Conservation (phyloP, 2,113 vertebrate species). For the Saccopteryx bilineata region DNA sequence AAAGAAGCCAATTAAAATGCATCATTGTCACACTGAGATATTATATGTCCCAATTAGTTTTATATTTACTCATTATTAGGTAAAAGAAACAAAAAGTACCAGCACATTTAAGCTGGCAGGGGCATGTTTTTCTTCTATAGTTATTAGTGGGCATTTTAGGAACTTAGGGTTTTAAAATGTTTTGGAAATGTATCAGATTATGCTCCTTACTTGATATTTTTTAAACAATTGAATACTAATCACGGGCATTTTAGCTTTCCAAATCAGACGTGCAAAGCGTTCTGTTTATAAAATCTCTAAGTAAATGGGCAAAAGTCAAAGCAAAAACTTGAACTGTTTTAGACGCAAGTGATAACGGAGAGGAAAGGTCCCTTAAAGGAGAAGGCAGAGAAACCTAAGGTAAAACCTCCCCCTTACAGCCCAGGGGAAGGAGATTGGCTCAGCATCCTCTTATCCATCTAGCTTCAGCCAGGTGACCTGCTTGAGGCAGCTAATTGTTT, state of each 20-base stretch:
- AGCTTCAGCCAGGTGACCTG: not conserved
- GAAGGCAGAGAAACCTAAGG: not conserved
- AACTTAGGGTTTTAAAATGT: conserved; percentile 72
- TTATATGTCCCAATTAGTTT: not conserved
- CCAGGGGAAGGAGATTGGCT: not conserved
- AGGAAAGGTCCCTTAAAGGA: not conserved
- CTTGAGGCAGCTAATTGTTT: not conserved
- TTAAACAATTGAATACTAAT: not conserved
- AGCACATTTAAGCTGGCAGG: conserved; percentile 44
- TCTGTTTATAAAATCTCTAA: not conserved
- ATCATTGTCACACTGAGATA: conserved; percentile 35
- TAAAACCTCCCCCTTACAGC: not conserved
- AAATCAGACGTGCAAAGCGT: not conserved
- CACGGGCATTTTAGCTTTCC: not conserved
- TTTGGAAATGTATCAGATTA: conserved; percentile 56
- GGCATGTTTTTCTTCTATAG: conserved; percentile 68
- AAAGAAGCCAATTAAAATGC: not conserved
- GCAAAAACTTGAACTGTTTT: not conserved
- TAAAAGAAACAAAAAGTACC: not conserved
- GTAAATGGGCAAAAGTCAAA: not conserved
- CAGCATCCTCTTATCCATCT: not conserved
- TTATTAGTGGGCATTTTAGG: not conserved
- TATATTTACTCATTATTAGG: conserved; percentile 16
- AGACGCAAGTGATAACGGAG: not conserved
- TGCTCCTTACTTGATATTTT: conserved; percentile 18